Evolutionary conservation across 1,140 invertebrate species (phyloP).

Genomic region (Drosophila arawakana): DNA sequence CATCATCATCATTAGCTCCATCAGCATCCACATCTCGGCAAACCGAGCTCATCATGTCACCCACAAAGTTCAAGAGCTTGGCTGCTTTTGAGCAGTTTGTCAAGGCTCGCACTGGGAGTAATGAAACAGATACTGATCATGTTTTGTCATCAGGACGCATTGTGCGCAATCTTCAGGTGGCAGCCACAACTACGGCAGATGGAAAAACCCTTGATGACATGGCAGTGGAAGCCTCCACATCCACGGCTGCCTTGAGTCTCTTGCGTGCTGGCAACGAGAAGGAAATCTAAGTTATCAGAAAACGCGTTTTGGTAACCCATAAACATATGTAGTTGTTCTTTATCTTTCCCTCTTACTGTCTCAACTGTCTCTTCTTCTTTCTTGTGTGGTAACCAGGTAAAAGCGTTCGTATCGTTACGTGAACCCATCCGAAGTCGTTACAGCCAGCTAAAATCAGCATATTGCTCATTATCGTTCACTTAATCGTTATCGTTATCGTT

Average conservation of each 20-base stretch:
- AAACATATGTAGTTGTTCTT: slow-evolving; percentile 23
- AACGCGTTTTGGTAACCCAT: slow-evolving; percentile 45
- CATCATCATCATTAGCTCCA: slow-evolving; percentile 48
- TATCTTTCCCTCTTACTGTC: slow-evolving; percentile 13
- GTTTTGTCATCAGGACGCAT: slow-evolving; percentile 69
- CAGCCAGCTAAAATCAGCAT: slow-evolving; percentile 49
- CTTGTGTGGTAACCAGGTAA: slow-evolving; percentile 71
- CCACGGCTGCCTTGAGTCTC: slow-evolving; percentile 22
- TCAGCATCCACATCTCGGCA: slow-evolving; percentile 49
- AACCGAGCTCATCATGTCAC: slow-evolving; percentile 51
- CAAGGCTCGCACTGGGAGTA: slow-evolving; percentile 67
- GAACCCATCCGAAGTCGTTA: slow-evolving; percentile 27
- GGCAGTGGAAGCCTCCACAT: slow-evolving; percentile 23
- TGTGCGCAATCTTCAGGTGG: slow-evolving; percentile 61
- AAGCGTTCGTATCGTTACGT: slow-evolving; percentile 47
- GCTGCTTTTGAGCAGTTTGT: slow-evolving; percentile 74
- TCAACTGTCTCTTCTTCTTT: slow-evolving; percentile 33
- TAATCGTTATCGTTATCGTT: slow-evolving; percentile 51
- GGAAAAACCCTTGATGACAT: slow-evolving; percentile 14
- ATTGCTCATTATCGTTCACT: slow-evolving; percentile 50
- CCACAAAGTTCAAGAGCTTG: slow-evolving; percentile 58
- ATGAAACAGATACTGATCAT: slow-evolving; percentile 61
- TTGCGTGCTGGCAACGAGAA: slow-evolving; percentile 55
- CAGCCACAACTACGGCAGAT: slow-evolving; percentile 19
- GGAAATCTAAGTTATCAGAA: slow-evolving; percentile 51